Evolutionary conservation across 1,140 invertebrate genomes (phyloP).

Genomic region (Conopomorpha cramerella): DNA sequence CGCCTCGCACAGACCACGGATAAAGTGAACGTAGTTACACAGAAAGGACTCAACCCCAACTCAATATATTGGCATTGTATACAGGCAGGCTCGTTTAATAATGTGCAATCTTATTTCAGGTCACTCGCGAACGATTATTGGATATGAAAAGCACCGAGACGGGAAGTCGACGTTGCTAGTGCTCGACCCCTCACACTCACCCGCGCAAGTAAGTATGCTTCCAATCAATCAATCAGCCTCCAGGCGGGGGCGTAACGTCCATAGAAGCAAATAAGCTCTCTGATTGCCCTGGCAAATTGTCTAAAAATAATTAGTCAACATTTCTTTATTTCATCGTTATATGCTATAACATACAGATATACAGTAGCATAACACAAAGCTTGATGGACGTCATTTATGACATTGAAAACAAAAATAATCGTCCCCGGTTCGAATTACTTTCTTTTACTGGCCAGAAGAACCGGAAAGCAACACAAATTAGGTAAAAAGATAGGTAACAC

Average conservation of each 20-base stretch:
- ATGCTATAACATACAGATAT: too few relatives aligned
- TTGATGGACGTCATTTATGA: too few relatives aligned
- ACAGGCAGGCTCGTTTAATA: background rate
- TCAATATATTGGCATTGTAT: background rate
- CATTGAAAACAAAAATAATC: too few relatives aligned
- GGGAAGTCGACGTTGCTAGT: slow-evolving; percentile 75
- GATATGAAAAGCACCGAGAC: slow-evolving; percentile 76
- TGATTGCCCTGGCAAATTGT: background rate
- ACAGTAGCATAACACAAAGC: too few relatives aligned
- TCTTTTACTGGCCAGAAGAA: too few relatives aligned
- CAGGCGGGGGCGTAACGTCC: background rate
- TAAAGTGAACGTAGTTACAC: too few relatives aligned
- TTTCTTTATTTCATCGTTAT: background rate
- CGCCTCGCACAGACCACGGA: too few relatives aligned
- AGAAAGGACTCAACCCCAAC: too few relatives aligned
- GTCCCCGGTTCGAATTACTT: too few relatives aligned
- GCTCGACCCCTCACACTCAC: slow-evolving; percentile 85
- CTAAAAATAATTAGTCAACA: background rate
- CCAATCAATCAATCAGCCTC: background rate
- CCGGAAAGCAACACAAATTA: too few relatives aligned
- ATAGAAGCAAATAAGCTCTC: background rate
- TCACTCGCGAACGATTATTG: slow-evolving; percentile 88
- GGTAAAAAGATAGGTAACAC: too few relatives aligned
- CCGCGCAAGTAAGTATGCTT: slow-evolving; percentile 74
- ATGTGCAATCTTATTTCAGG: too few relatives aligned